A percentile compares a stretch with the other conserved stretches of the same genome.
phyloP scores from a whole-genome alignment of 2,113 vertebrate genomes.

The Narcine bancroftii region DNA sequence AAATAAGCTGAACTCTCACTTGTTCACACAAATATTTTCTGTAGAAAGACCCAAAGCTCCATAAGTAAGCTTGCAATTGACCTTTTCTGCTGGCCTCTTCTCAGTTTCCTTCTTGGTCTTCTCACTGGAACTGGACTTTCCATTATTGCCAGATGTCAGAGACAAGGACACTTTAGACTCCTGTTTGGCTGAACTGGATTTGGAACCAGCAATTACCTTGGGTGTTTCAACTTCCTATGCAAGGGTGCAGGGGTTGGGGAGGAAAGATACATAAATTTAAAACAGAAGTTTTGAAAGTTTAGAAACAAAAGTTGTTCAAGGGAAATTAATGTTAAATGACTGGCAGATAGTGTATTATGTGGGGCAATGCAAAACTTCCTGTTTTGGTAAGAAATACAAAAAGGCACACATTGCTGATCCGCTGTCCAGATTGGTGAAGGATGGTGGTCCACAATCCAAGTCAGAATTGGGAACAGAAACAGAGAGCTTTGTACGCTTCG shows the following conservation, averaged over 20 bases:
- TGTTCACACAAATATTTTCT: not conserved
- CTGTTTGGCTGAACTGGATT: conserved; percentile 72
- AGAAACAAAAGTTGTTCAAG: too few species aligned
- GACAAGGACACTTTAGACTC: conserved; percentile 72
- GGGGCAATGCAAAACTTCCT: too few species aligned
- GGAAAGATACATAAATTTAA: conserved; percentile 39
- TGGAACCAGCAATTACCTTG: conserved; percentile 67
- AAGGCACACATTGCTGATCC: too few species aligned
- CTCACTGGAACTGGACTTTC: conserved; percentile 70
- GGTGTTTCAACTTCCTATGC: conserved; percentile 77
- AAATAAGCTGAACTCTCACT: not conserved
- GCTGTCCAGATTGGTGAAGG: too few species aligned
- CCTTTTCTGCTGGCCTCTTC: conserved; percentile 86
- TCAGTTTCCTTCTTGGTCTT: conserved; percentile 87
- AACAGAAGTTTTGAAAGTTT: too few species aligned
- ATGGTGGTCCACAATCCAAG: too few species aligned
- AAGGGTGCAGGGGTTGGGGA: too few species aligned
- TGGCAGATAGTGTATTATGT: too few species aligned
- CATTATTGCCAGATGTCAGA: conserved; percentile 68
- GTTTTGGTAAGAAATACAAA: too few species aligned
- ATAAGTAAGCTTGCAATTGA: conserved; percentile 44
- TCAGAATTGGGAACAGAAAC: too few species aligned
- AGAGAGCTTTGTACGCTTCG: too few species aligned
- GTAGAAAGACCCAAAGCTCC: not conserved
- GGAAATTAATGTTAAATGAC: too few species aligned